Base-by-base conservation (phyloP, 2,888 invertebrate genomes). In the Trachelus stipa region DNA sequence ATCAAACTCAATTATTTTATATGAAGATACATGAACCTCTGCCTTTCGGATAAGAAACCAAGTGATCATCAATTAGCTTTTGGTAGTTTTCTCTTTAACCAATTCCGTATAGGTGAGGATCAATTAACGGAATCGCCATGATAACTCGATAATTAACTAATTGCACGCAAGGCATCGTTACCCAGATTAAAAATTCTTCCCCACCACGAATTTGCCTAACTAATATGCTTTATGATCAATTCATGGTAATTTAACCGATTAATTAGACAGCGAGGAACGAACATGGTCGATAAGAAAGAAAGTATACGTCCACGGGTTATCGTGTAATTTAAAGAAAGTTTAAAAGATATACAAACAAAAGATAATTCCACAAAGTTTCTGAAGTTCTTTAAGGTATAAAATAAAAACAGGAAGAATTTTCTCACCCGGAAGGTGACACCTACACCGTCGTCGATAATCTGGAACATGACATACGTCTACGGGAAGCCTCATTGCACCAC, bases 401-500 rank as follows among this genome's bases (percentile, higher is more conserved):
- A 40, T 12, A 12, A 4, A 15, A 15, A 40, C 40, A 40, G 40
- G 40, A 40, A 40, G 40, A 40, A 56, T 56, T 56, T 35, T 74
- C 74, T 69, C 37, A 76, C 76, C 74, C 74, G 79, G 79, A 79
- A 73, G 76, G 73, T 79, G 73, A 79, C 79, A 79, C 79, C 79
- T 79, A 79, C 79, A 76, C 76, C 79, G 73, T 76, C 69, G 68
- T 34, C 37, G 76, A 81, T 79, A 79, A 87, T 87, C 82, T 88
- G 85, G 88, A 87, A 88, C 88, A 85, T 76, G 74, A 77, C 76
- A 79, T 76, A 85, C 84, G 82, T 86, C 83, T 85, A 85, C 86
- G 87, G 88, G 88, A 88, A 83, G 82, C 88, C 88, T 87, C 88
- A 83, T 88, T 88, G 87, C 83, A 88, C 89, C 87, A 84, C 84